Evolutionary conservation across 2,888 invertebrate genomes (phyloP).

Genomic region (Megastigmus dorsalis): DNA sequence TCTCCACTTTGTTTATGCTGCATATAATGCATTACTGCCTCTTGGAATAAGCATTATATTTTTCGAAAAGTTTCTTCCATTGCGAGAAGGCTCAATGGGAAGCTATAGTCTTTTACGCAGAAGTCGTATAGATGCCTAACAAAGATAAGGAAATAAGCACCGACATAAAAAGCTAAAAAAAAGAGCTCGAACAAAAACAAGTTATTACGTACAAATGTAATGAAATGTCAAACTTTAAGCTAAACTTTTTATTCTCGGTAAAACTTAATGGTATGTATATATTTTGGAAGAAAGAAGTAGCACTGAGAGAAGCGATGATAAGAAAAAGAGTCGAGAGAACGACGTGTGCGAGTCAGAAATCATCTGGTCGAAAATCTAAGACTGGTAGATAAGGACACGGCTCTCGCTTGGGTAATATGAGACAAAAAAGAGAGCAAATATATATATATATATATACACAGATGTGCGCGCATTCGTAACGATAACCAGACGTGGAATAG

Average conservation of each 20-base stretch:
- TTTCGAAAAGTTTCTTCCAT: background rate
- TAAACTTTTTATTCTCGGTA: background rate
- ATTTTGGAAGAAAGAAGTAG: too few relatives aligned
- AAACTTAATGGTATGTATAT: background rate
- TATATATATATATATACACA: too few relatives aligned
- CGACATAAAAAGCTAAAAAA: background rate
- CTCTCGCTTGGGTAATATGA: constrained; percentile 23
- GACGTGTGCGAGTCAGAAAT: background rate
- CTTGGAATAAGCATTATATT: too few relatives aligned
- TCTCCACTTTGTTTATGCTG: too few relatives aligned
- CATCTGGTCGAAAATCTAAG: constrained; percentile 26
- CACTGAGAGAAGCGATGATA: background rate
- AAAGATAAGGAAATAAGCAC: constrained; percentile 8
- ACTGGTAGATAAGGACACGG: constrained; percentile 30
- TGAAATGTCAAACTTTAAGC: background rate
- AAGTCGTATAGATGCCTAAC: constrained; percentile 3
- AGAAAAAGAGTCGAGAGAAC: constrained; percentile 18
- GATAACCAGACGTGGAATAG: constrained; percentile 42
- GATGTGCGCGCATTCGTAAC: constrained; percentile 3
- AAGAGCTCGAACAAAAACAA: too few relatives aligned
- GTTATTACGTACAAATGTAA: background rate
- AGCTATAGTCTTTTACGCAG: background rate
- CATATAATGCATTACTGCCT: too few relatives aligned
- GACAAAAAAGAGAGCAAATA: background rate
- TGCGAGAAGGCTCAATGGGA: too few relatives aligned